phyloP scores from a whole-genome alignment of 2,797 vertebrate genomes.

The Myotis pilosus region DNA sequence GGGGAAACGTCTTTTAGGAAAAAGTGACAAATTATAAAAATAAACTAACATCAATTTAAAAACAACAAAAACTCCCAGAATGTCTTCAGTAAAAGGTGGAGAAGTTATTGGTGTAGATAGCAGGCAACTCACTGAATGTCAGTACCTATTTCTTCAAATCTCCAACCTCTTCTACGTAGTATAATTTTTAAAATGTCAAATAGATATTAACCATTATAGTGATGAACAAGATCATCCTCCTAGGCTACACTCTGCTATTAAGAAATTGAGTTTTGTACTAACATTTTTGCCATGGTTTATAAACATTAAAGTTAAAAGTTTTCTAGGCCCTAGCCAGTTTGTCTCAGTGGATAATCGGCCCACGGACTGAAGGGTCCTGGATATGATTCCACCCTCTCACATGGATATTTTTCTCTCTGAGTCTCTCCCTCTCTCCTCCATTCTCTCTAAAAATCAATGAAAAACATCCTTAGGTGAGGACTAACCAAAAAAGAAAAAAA shows the following conservation, averaged over 20 bases:
- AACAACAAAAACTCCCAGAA: not conserved
- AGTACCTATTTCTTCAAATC: not conserved
- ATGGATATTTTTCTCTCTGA: too few relatives aligned
- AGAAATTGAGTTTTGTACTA: constrained; percentile 11
- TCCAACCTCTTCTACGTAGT: not conserved
- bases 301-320: not conserved
- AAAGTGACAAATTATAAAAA: constrained; percentile 12
- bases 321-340: not conserved
- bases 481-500: not conserved
- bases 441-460: too few relatives aligned
- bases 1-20: not conserved
- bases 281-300: not conserved
- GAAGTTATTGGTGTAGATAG: not conserved
- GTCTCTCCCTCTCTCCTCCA: too few relatives aligned
- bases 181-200: not conserved
- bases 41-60: not conserved
- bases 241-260: not conserved
- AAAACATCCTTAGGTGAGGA: too few relatives aligned
- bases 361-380: too few relatives aligned
- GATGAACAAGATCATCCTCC: not conserved
- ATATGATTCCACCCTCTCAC: too few relatives aligned
- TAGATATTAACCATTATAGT: not conserved
- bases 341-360: too few relatives aligned
- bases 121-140: not conserved
- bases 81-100: not conserved